These are phyloP conservation scores for Elgaria multicarinata DNA, from an alignment of 2,113 vertebrate species.

Conservation along the genomic window DNA sequence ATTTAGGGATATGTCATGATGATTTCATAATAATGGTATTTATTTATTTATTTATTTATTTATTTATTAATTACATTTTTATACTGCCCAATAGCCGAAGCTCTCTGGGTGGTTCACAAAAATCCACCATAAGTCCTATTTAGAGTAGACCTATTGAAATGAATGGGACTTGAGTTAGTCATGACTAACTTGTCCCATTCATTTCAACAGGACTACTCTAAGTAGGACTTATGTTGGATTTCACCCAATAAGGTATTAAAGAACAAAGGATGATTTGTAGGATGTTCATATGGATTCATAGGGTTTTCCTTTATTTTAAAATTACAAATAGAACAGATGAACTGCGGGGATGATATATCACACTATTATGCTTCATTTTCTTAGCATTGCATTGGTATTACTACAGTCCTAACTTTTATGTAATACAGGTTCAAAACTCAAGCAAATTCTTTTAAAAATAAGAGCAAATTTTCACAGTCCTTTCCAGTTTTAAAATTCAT, in stretches of 20 bases:
- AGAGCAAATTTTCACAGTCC: neutral
- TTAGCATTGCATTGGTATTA: no score
- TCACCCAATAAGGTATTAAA: neutral
- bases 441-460: neutral
- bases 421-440: neutral
- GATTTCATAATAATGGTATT: no score
- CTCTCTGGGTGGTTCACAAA: no score
- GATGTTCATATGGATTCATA: neutral
- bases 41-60: no score
- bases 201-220: no score
- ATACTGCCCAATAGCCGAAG: no score
- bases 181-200: no score
- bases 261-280: neutral
- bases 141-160: no score
- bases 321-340: neutral
- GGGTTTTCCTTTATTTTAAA: neutral
- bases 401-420: neutral
- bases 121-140: no score
- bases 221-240: no score
- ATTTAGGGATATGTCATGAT: neutral
- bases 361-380: neutral
- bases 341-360: neutral
- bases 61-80: no score
- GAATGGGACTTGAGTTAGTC: no score
- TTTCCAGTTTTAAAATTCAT: neutral